Base-by-base conservation (phyloP, 2,113 vertebrate genomes). In the Onychorhynchus coronatus region DNA sequence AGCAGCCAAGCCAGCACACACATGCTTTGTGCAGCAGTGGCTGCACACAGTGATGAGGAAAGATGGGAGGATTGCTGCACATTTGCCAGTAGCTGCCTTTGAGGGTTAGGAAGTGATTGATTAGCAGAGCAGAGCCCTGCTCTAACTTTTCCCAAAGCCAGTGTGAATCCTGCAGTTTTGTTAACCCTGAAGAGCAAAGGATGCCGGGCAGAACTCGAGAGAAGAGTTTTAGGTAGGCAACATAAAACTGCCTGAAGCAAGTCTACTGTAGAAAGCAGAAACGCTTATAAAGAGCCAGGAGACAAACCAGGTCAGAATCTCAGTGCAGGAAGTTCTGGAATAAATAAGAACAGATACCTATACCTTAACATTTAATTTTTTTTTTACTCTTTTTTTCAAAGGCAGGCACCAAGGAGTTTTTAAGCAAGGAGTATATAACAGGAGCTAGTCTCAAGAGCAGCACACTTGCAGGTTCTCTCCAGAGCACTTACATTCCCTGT, bases 1-100 rank as follows among this genome's bases (percentile, higher is more conserved):
- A 58, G 25, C 37, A 44, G 28, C 33, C 55, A 89, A 23, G 46
- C 14, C 77, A 68, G 55, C 47, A 92, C 47, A 53, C 11, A 47
- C 10, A 25, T 0, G 0, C 4, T 42, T 31, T 37, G 37, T 50
- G 35, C 31, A 5, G 31, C 6, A 22, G 33, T 35, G 27, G 41
- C 2, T 68, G 42, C 17, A n/a, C 7, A 18, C 23, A 35, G 46
- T 2, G 12, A 13, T 56, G 23, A 68, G 52, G 47, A 41, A 53
- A 49, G 25, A 46, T 7, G 8, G 5, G 9, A 7, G 1, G 5
- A 67, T 5, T 59, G 41, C 11, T 61, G 49, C 58, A 82, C 1
- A 0, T 35, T 55, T 58, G 63, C 31, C 62, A 61, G 17, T 30
- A 75, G 42, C 37, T 73, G 41, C 59, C 59, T 91, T 63, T 47